Conservation (phyloP, 1,140 invertebrate genomes). For the Ectropis grisescens region DNA sequence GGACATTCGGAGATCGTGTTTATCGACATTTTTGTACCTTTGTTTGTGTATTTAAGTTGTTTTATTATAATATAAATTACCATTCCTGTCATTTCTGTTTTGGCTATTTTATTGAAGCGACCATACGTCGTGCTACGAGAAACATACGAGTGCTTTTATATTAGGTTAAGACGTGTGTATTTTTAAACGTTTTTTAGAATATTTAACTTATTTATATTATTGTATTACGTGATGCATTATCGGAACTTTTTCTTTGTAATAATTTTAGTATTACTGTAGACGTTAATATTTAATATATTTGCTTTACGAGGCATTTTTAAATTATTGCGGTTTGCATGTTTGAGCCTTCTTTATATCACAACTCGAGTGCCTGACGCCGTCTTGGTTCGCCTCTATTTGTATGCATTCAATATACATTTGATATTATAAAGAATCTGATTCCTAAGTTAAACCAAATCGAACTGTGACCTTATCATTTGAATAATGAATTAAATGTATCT, state of each 20-base stretch:
- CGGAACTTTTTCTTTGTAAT: constrained; percentile 66
- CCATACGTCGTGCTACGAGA: constrained; percentile 33
- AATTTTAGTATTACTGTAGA: constrained; percentile 64
- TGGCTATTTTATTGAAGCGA: constrained; percentile 31
- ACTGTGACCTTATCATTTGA: constrained; percentile 39
- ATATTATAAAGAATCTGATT: constrained; percentile 23
- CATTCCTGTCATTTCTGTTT: constrained; percentile 57
- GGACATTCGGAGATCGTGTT: constrained; percentile 33
- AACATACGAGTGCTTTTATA: constrained; percentile 63
- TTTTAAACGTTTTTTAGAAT: constrained; percentile 69
- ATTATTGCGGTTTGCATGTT: constrained; percentile 58
- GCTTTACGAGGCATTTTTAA: constrained; percentile 58
- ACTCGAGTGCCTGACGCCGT: constrained; percentile 61
- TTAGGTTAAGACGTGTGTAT: constrained; percentile 68
- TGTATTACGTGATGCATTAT: constrained; percentile 67
- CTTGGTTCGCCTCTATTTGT: constrained; percentile 24
- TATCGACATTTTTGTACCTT: constrained; percentile 63
- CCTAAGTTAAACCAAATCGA: constrained; percentile 8
- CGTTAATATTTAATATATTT: constrained; percentile 70
- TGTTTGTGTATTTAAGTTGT: constrained; percentile 51
- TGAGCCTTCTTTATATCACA: constrained; percentile 56
- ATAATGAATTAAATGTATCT: constrained; percentile 7
- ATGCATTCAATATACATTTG: constrained; percentile 10
- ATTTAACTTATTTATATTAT: constrained; percentile 70
- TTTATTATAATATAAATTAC: constrained; percentile 48